Percentiles rank a stretch among this genome's conserved stretches.
phyloP scores from a whole-genome alignment of 2,113 vertebrate genomes.

The Triplophysa tibetana region DNA sequence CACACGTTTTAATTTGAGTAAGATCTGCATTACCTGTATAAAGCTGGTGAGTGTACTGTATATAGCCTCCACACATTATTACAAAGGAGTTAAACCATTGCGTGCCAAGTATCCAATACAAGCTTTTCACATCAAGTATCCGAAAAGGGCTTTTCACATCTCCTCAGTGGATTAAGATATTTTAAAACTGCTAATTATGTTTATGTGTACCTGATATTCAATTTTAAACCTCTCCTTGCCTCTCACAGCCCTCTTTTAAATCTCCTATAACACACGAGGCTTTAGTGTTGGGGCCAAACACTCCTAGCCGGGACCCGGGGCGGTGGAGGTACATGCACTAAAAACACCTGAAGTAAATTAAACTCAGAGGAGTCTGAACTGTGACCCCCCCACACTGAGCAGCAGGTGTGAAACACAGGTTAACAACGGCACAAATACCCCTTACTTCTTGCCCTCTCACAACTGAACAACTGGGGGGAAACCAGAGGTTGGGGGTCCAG shows the following conservation, averaged over 20 bases:
- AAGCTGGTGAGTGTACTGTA: too few species aligned
- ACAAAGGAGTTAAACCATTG: neutral
- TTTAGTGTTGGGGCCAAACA: neutral
- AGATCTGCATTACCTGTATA: too few species aligned
- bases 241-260: neutral
- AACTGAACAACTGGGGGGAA: conserved; percentile 35
- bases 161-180: neutral
- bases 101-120: too few species aligned
- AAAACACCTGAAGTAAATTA: conserved; percentile 75
- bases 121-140: too few species aligned
- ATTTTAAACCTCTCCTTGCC: neutral
- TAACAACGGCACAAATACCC: conserved; percentile 64
- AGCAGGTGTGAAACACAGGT: conserved; percentile 79
- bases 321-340: conserved; percentile 57
- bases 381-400: conserved; percentile 69
- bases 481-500: conserved; percentile 38
- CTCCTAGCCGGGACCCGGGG: neutral
- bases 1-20: too few species aligned
- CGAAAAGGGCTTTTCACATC: neutral
- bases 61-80: too few species aligned
- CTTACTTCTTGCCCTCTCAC: conserved; percentile 41
- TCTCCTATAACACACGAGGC: neutral
- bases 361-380: conserved; percentile 70
- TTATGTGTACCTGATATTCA: conserved; percentile 13
- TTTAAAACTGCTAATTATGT: neutral